phyloP scores from a whole-genome alignment of 2,797 vertebrate species.

The Smutsia temminckii region DNA sequence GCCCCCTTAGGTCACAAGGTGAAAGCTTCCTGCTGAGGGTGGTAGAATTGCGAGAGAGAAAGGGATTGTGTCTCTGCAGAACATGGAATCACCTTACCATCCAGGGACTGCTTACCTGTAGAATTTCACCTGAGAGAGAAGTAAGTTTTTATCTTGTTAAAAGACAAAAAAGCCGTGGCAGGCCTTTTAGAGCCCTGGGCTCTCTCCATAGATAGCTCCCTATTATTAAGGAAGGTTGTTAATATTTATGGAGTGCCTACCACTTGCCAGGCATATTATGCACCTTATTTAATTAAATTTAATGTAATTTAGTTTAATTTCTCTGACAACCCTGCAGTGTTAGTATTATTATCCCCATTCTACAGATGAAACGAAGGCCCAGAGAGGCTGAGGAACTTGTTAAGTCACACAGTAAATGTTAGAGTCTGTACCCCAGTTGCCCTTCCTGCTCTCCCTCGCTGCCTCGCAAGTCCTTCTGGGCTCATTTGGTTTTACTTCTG shows the following conservation, averaged over 20 bases:
- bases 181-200: neutral
- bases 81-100: neutral
- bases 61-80: neutral
- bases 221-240: neutral
- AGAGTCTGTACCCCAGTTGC: fast-evolving
- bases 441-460: fast-evolving
- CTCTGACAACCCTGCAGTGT: neutral
- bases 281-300: conserved; percentile 18
- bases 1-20: neutral
- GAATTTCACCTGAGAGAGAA: neutral
- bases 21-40: neutral
- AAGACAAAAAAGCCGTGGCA: neutral
- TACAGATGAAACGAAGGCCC: neutral
- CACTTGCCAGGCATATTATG: neutral
- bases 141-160: neutral
- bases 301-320: conserved; percentile 19
- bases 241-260: neutral
- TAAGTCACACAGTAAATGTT: neutral
- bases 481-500: neutral
- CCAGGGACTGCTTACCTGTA: neutral
- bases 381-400: neutral
- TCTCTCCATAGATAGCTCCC: neutral
- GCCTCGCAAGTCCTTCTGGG: neutral
- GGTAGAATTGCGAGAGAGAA: neutral
- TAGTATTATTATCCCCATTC: neutral